A percentile compares a stretch with the other conserved stretches of the same genome.
Conservation (phyloP, 2,113 vertebrate genomes). For the Scartelaos histophorus region DNA sequence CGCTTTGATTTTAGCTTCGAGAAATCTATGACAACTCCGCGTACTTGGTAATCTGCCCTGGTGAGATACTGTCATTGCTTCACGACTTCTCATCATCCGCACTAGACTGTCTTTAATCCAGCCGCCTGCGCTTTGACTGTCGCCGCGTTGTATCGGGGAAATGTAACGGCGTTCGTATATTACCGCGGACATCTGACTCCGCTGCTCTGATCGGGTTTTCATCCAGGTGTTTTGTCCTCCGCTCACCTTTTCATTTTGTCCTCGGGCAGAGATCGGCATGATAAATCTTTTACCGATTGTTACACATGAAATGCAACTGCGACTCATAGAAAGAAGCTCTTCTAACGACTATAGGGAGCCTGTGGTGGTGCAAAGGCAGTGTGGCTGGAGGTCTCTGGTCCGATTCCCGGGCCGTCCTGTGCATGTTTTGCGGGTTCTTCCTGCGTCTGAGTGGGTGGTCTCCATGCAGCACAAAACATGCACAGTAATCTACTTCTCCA, state of each 20-base stretch:
- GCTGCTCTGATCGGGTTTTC: slow-evolving; percentile 51
- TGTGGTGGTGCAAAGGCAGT: too few species aligned
- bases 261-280: slow-evolving; percentile 12
- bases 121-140: slow-evolving; percentile 13
- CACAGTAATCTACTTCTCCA: too few species aligned
- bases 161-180: slow-evolving; percentile 26
- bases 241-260: slow-evolving; percentile 20
- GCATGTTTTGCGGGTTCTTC: too few species aligned
- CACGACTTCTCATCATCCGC: slow-evolving; percentile 41
- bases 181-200: slow-evolving; percentile 23
- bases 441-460: too few species aligned
- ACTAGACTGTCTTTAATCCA: slow-evolving; percentile 49
- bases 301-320: background rate
- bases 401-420: too few species aligned
- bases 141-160: slow-evolving; percentile 32
- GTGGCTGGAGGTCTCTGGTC: too few species aligned
- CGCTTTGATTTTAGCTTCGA: slow-evolving; percentile 77
- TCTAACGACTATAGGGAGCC: too few species aligned
- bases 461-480: too few species aligned
- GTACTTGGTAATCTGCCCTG: slow-evolving; percentile 61
- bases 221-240: slow-evolving; percentile 45
- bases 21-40: slow-evolving; percentile 67
- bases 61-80: slow-evolving; percentile 16
- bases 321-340: background rate
- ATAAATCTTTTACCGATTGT: background rate